A percentile compares a stretch with the other conserved stretches of the same genome.
phyloP scores from a whole-genome alignment of 2,888 invertebrate species.

The Lasioglossum morio region DNA sequence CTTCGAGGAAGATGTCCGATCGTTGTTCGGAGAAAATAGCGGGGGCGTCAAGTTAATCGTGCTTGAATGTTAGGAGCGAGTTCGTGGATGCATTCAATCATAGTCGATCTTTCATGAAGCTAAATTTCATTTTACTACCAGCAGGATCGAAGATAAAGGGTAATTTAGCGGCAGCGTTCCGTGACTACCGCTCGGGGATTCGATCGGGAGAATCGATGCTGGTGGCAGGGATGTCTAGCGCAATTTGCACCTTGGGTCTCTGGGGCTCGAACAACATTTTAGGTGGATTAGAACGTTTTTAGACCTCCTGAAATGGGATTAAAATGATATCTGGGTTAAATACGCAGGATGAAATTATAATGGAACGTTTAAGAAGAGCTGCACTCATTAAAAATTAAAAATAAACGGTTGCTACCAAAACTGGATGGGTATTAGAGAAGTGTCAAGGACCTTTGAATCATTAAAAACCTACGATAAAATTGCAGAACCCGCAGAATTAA shows the following conservation, averaged over 20 bases:
- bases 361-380: neutral
- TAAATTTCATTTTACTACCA: conserved; percentile 22
- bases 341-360: neutral
- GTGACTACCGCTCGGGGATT: neutral
- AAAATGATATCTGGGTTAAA: neutral
- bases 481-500: neutral
- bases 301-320: neutral
- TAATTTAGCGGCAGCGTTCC: conserved; percentile 21
- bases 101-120: conserved; percentile 9
- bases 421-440: neutral
- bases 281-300: neutral
- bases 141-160: conserved; percentile 28
- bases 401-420: neutral
- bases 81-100: conserved; percentile 6
- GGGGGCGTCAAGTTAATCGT: conserved; percentile 12
- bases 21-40: neutral
- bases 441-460: neutral
- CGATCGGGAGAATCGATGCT: conserved; percentile 33
- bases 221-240: neutral
- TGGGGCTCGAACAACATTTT: neutral
- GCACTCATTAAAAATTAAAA: neutral
- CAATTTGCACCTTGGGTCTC: neutral
- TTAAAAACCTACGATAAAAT: neutral
- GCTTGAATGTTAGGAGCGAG: neutral
- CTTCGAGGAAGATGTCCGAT: neutral